phyloP scores from a whole-genome alignment of 2,113 vertebrate genomes.

The Fulmarus glacialis region DNA sequence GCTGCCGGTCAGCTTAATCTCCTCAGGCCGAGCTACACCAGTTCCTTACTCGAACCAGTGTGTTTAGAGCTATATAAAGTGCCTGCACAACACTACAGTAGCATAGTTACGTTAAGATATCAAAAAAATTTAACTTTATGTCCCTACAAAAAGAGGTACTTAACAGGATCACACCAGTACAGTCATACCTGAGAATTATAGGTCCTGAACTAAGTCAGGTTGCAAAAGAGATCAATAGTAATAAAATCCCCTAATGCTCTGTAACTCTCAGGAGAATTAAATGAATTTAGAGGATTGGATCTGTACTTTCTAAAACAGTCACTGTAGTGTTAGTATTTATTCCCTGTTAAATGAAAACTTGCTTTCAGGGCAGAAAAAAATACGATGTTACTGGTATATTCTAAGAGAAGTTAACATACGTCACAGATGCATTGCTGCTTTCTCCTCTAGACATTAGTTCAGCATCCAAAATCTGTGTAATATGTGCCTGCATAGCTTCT shows the following conservation, averaged over 20 bases:
- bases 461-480: neutral
- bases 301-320: neutral
- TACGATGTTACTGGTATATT: neutral
- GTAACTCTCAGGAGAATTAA: neutral
- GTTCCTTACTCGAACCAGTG: neutral
- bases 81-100: neutral
- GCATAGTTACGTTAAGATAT: neutral
- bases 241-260: neutral
- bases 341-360: neutral
- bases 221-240: slow-evolving; percentile 18
- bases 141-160: neutral
- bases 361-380: neutral
- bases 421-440: neutral
- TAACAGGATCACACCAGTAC: neutral
- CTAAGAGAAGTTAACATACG: neutral
- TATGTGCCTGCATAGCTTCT: neutral
- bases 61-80: neutral
- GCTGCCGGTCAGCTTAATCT: accelerated
- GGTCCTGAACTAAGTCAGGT: neutral
- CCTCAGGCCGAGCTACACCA: neutral
- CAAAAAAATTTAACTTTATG: accelerated
- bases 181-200: neutral
- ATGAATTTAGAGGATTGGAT: neutral
- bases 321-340: neutral
- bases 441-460: neutral